Evolutionary conservation across 2,113 vertebrate genomes (phyloP), one percentile per base, ranked within the genome.

Genomic region (Capreolus pygargus): DNA sequence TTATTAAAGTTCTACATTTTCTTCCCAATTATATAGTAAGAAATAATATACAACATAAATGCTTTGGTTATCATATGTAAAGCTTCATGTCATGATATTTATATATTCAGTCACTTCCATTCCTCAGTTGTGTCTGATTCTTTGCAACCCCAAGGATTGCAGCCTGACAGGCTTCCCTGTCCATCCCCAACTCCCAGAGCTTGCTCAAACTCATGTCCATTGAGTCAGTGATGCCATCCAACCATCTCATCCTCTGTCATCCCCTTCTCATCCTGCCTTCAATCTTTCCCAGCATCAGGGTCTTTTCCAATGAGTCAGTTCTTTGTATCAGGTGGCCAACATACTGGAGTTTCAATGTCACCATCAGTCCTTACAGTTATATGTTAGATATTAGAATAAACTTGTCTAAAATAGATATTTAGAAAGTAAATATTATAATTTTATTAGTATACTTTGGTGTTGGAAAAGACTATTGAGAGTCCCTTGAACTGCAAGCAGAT

Each of bases 281-380:
- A 74, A 25, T 23, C 5, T 23, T 74, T 39, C 10, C n/a, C 3
- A 1, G 67, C n/a, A 74, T 74, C 67, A 74, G 2, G 5, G 36
- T 39, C 10, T 70, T 70, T 70, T 70, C 67, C 19, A 39, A 10
- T 23, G 10, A 39, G 19, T 70, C n/a, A 70, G n/a, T 70, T 70
- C 67, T 70, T 70, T 2, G 0, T 19, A 39, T 70, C n/a, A 70
- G 67, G 67, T 39, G n/a, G 67, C n/a, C 67, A 39, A 0, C 0
- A 6, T 39, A 39, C 19, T 70, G n/a, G 67, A 70, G 67, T 70
- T 70, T 39, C 21, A 70, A 39, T 5, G 39, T 39, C n/a, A 70
- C n/a, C 19, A 70, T 39, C n/a, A 70, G 67, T 70, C 67, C 19
- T 39, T 39, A 10, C n/a, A 39, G 19, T 70, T 70, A 36, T 36